Evolutionary conservation across 2,888 invertebrate species (phyloP).

Genomic region (Mimumesa dahlbomi): DNA sequence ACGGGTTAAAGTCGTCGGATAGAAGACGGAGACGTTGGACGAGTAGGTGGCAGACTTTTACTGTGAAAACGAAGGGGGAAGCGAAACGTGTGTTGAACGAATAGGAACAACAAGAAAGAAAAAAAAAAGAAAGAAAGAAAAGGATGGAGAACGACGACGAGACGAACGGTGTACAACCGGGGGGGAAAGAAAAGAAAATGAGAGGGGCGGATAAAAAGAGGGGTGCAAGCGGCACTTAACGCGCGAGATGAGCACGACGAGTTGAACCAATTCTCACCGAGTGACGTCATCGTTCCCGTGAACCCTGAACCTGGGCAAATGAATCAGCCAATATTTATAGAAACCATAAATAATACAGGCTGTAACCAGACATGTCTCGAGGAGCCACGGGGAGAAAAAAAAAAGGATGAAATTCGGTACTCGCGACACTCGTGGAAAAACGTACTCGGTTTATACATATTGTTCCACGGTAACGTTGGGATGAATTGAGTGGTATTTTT

Average conservation of each 20-base stretch:
- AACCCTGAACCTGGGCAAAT: slow-evolving; percentile 57
- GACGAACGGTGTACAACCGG: background rate
- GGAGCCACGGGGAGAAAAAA: background rate
- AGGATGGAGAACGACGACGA: background rate
- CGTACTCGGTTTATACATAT: no score
- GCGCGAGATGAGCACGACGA: slow-evolving; percentile 51
- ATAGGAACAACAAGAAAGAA: slow-evolving; percentile 13
- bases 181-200: slow-evolving; percentile 9
- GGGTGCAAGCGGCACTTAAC: slow-evolving; percentile 50
- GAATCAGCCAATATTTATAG: slow-evolving; percentile 65
- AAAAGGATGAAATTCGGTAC: no score
- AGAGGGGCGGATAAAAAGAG: slow-evolving; percentile 25
- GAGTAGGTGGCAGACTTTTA: slow-evolving; percentile 12
- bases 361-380: background rate
- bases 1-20: no score
- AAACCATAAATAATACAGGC: slow-evolving; percentile 45
- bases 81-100: slow-evolving; percentile 15
- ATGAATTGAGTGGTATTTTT: no score
- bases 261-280: slow-evolving; percentile 64
- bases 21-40: background rate
- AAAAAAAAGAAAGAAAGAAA: slow-evolving; percentile 2
- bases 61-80: slow-evolving; percentile 43
- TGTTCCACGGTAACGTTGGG: no score
- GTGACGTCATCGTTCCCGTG: slow-evolving; percentile 65
- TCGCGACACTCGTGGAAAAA: no score